Conservation (phyloP, 2,113 vertebrate species). For the Thomomys bottae region DNA sequence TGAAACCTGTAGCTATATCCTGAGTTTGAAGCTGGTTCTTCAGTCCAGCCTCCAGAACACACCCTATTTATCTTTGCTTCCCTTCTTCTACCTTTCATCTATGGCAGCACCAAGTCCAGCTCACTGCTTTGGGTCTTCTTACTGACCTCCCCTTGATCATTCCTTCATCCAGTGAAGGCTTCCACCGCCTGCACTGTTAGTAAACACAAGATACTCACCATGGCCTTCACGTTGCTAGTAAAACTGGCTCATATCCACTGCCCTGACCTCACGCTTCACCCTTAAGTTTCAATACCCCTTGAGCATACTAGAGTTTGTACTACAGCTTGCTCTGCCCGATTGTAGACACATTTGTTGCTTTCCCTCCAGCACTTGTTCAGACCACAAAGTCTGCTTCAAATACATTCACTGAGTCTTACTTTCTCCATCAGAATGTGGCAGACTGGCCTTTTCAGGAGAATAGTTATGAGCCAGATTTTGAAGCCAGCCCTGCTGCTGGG, state of each 20-base stretch:
- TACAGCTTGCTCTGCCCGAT: neutral
- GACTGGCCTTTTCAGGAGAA: neutral
- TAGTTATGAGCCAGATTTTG: neutral
- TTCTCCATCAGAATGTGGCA: neutral
- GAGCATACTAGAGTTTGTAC: neutral
- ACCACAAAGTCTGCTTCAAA: neutral
- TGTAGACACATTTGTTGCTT: neutral
- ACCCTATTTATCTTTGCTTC: neutral
- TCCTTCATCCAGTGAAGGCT: neutral
- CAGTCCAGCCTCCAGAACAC: neutral
- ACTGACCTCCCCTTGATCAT: neutral
- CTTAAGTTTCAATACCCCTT: neutral
- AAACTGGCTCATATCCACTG: neutral
- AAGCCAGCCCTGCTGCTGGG: neutral
- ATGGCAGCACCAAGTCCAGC: neutral
- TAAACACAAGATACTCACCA: neutral
- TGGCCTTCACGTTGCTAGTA: accelerated
- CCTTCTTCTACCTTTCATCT: neutral
- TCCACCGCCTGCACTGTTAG: neutral
- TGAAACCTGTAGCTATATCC: neutral
- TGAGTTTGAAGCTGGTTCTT: neutral
- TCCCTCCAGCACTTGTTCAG: neutral
- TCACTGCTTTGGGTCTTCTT: neutral
- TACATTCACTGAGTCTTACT: neutral
- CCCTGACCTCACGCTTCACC: neutral